These are phyloP conservation scores for Urocitellus parryii DNA, from an alignment of 2,113 vertebrate genomes.

Conservation along the genomic window DNA sequence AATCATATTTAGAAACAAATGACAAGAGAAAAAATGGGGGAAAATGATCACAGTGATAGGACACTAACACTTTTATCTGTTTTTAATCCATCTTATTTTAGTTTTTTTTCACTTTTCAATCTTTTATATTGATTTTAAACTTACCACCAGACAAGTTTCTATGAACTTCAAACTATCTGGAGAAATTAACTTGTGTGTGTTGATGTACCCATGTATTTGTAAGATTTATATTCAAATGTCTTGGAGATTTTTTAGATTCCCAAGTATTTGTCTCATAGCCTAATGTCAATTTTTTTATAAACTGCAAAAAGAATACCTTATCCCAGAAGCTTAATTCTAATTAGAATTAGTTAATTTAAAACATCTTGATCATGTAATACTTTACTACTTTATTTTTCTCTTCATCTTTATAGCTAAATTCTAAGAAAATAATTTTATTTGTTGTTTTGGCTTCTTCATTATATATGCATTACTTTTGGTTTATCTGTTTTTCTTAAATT, in stretches of 20 bases:
- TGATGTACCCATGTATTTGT: not conserved
- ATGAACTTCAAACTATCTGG: not conserved
- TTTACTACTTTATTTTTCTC: not conserved
- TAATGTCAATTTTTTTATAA: not conserved
- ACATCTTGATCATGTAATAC: not conserved
- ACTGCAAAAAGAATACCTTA: not conserved
- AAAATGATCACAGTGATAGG: too few relatives aligned
- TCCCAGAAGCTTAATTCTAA: not conserved
- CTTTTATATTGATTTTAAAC: not conserved
- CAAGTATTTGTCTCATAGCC: not conserved
- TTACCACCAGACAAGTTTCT: not conserved
- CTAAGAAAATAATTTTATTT: not conserved
- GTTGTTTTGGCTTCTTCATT: not conserved
- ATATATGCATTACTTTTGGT: not conserved
- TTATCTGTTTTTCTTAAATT: not conserved
- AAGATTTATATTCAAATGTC: not conserved
- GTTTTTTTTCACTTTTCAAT: not conserved
- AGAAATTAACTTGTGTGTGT: conserved; percentile 24
- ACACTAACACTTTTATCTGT: too few relatives aligned
- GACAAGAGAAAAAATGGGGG: too few relatives aligned
- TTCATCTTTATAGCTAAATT: not conserved
- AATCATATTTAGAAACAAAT: too few relatives aligned
- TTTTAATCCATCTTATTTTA: too few relatives aligned
- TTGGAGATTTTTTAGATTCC: not conserved
- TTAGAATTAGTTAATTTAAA: not conserved